These are phyloP conservation scores for Anthophora plumipes DNA, from an alignment of 2,888 invertebrate genomes.

Conservation along the genomic window DNA sequence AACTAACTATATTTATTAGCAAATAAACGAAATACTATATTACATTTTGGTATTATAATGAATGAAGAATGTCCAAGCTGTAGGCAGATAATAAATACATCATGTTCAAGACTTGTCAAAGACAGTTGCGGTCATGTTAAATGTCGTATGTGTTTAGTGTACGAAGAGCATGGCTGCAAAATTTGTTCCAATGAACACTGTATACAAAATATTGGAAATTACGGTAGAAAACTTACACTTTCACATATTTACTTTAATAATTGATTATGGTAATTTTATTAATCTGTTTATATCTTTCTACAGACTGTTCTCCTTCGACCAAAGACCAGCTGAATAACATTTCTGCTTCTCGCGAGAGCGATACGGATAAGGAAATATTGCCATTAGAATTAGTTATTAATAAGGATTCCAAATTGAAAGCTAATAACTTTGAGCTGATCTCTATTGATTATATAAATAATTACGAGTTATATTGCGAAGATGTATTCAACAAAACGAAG, in stretches of 20 bases:
- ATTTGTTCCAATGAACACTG: constrained; percentile 83
- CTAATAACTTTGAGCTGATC: constrained; percentile 27
- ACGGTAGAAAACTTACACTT: constrained; percentile 53
- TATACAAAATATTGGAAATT: constrained; percentile 58
- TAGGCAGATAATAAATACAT: constrained; percentile 86
- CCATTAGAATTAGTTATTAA: constrained; percentile 73
- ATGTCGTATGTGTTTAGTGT: constrained; percentile 90
- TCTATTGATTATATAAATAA: constrained; percentile 23
- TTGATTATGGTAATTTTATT: constrained; percentile 9
- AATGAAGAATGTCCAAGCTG: constrained; percentile 87
- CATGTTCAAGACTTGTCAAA: constrained; percentile 88
- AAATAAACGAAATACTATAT: constrained; percentile 23
- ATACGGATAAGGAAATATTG: constrained; percentile 44
- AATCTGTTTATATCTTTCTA: constrained; percentile 19
- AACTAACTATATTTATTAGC: constrained; percentile 1
- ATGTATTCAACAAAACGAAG: constrained; percentile 23
- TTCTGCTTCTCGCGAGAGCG: constrained; percentile 13
- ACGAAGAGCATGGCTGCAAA: constrained; percentile 88
- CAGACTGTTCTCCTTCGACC: constrained; percentile 39
- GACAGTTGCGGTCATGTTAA: constrained; percentile 92
- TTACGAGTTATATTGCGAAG: constrained; percentile 26
- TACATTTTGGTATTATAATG: constrained; percentile 60
- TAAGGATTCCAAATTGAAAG: constrained; percentile 57
- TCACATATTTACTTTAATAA: not conserved
- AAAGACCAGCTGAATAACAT: constrained; percentile 9